Percentiles rank a stretch among this genome's conserved stretches.
These are phyloP conservation scores for Mamestra brassicae DNA, from an alignment of 2,888 invertebrate genomes.

Conservation along the genomic window DNA sequence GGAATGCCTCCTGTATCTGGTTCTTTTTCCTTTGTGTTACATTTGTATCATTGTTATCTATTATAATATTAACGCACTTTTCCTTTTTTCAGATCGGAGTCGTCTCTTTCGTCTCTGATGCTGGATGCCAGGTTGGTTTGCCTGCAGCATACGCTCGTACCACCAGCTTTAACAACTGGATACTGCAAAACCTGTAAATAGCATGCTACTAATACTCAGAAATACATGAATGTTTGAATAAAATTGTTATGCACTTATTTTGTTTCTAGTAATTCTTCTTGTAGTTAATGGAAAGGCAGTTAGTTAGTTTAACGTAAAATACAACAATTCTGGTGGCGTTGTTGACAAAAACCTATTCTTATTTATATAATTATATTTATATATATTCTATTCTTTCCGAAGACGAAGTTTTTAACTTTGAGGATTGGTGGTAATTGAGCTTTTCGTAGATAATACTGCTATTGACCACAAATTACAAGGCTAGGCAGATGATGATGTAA, in stretches of 20 bases:
- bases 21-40: background rate
- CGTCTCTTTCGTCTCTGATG: constrained; percentile 75
- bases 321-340: too few relatives aligned
- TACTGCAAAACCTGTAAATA: constrained; percentile 68
- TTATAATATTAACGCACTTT: background rate
- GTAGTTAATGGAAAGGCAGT: too few relatives aligned
- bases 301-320: too few relatives aligned
- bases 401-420: background rate
- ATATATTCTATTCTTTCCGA: background rate
- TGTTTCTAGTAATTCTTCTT: background rate
- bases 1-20: background rate
- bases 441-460: background rate
- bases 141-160: constrained; percentile 79
- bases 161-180: constrained; percentile 76
- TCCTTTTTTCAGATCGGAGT: constrained; percentile 73
- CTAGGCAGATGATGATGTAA: too few relatives aligned
- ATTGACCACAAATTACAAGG: too few relatives aligned
- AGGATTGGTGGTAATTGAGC: background rate
- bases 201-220: background rate
- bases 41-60: background rate
- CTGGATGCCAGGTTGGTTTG: constrained; percentile 74
- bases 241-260: background rate
- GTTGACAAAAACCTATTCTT: background rate
- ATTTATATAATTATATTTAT: background rate
- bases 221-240: background rate